Evolutionary conservation across 2,888 invertebrate species (phyloP), one percentile per base, ranked within the genome.

Genomic region (Epinotia demarniana): DNA sequence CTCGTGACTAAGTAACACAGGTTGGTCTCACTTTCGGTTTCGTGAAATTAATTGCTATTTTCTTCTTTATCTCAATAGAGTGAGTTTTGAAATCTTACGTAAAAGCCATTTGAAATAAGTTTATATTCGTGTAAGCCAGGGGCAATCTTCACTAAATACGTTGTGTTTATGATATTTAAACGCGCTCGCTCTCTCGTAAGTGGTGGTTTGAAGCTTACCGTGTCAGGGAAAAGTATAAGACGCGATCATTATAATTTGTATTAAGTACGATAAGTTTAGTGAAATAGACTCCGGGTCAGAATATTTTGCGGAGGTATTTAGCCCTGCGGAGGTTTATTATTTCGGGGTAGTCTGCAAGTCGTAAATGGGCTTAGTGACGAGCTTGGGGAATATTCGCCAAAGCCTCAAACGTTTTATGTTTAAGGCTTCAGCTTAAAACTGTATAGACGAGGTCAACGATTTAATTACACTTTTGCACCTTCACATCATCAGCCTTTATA

Each of bases 281-380:
- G 16, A 49, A 49, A 16, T 49, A 16, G 49, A 49, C 6, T 49
- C 49, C 49, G 16, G 49, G 23, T 23, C 57, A 57, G 19, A 63
- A 13, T 69, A 63, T 69, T 68, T 74, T 33, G 46, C 57, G 58
- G 43, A 23, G 39, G 68, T 63, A 74, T 74, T 74, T 69, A 69
- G 62, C 57, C 19, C 9, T n/a, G n/a, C n/a, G n/a, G n/a, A n/a
- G 63, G 69, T 69, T 74, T 69, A 74, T 74, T 74, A 69, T 74
- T 74, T 69, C 46, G 16, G 68, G 73, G 62, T 57, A 73, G 73
- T 57, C 62, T 16, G 53, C 4, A 57, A 23, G 43, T 62, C 62
- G 43, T 73, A 69, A 68, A 55, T n/a, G 13, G 55, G 27, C 62
- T 68, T 46, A 55, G 57, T 62, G 33, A 53, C 16, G 55, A 43